Evolutionary conservation across 2,888 invertebrate species (phyloP).

Genomic region (Agrotis segetum): DNA sequence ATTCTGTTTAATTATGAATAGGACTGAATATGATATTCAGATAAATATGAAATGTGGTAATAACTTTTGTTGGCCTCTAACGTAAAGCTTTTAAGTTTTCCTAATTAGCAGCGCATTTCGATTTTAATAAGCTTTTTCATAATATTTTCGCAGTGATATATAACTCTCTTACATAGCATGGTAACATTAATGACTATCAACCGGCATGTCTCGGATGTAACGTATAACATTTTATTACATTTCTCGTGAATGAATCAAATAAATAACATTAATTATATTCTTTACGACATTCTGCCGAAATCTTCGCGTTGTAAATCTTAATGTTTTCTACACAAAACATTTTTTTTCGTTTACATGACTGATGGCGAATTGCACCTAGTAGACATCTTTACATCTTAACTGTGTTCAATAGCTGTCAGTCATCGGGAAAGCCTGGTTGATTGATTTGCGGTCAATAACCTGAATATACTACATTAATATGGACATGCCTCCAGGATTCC

Average conservation of each 20-base stretch:
- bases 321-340: slow-evolving; percentile 25
- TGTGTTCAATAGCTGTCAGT: slow-evolving; percentile 1
- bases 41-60: no score
- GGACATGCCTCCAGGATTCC: no score
- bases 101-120: background rate
- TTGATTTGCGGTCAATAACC: no score
- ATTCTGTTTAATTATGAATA: no score
- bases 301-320: slow-evolving; percentile 6
- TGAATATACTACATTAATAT: no score
- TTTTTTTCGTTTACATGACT: slow-evolving; percentile 28
- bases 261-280: slow-evolving; percentile 30
- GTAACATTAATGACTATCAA: slow-evolving; percentile 38
- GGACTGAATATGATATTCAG: no score
- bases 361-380: background rate
- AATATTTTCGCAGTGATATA: background rate
- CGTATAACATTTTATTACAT: slow-evolving; percentile 34
- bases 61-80: no score
- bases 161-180: background rate
- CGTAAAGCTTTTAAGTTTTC: background rate
- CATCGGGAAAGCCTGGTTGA: no score
- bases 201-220: slow-evolving; percentile 17
- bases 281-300: slow-evolving; percentile 28
- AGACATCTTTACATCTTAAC: background rate
- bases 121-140: slow-evolving; percentile 7
- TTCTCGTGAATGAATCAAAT: slow-evolving; percentile 44